A percentile compares a stretch with the other conserved stretches of the same genome.
phyloP scores from a whole-genome alignment of 2,797 vertebrate species.

The Centropyge bicolor region DNA sequence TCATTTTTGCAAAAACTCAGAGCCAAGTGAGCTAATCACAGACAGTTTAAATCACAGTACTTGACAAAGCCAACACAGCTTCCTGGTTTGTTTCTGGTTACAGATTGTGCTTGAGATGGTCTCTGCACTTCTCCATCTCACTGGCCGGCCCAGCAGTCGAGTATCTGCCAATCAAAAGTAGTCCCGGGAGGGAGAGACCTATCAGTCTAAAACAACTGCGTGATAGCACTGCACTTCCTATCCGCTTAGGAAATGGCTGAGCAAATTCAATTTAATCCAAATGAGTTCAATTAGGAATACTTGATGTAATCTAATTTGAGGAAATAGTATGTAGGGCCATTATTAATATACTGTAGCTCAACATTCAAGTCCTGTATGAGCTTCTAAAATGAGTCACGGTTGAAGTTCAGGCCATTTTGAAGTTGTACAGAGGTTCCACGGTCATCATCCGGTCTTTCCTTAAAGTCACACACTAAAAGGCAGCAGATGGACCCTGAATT shows the following conservation, averaged over 20 bases:
- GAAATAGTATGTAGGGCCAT: slow-evolving; percentile 31
- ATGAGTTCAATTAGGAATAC: slow-evolving; percentile 56
- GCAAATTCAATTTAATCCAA: slow-evolving; percentile 52
- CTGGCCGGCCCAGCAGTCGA: neutral
- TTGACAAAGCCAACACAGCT: neutral
- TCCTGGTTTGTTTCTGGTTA: neutral
- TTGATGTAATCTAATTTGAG: slow-evolving; percentile 54
- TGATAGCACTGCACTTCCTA: slow-evolving; percentile 15
- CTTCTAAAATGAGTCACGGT: slow-evolving; percentile 17
- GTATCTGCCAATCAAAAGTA: slow-evolving; percentile 47
- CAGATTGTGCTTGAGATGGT: neutral
- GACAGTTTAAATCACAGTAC: neutral
- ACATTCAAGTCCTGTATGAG: slow-evolving; percentile 18
- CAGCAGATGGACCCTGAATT: slow-evolving; percentile 35
- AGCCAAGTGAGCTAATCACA: neutral
- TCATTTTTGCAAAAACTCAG: neutral
- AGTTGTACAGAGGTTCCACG: slow-evolving; percentile 26
- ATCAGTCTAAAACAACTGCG: slow-evolving; percentile 26
- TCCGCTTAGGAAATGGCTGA: slow-evolving; percentile 26
- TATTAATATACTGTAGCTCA: slow-evolving; percentile 18
- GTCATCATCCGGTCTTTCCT: neutral
- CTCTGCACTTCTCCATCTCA: neutral
- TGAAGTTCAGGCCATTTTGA: slow-evolving; percentile 28
- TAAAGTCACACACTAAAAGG: slow-evolving; percentile 20
- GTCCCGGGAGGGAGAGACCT: neutral